Evolutionary conservation across 1,140 invertebrate genomes (phyloP), one percentile per base, ranked within the genome.

Genomic region (Cydia pomonella): DNA sequence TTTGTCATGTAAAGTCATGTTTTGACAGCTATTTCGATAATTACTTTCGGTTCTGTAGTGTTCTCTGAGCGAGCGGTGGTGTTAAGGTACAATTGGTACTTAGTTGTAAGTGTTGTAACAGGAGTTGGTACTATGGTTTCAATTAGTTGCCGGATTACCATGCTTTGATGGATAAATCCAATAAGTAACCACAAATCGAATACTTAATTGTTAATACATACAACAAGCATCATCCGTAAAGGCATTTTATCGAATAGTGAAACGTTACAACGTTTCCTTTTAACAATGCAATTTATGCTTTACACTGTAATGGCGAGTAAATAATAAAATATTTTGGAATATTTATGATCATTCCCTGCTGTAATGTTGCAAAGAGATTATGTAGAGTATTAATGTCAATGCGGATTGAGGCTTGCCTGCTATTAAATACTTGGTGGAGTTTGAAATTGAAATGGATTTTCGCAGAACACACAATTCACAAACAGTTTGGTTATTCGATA

Each of bases 401-500:
- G 41, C 21, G 25, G 63, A 69, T 21, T 38, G 18, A 69, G n/a
- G 29, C 64, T 41, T 38, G 10, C 16, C 16, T 38, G 64, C 25
- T 29, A 29, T 69, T 38, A n/a, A 41, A 69, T 69, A 69, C 33
- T 41, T 9, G 64, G 2, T 69, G 64, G 27, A 69, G 27, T n/a
- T 23, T 59, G 18, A n/a, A 66, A 29, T 33, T 12, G 27, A 59
- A 21, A 18, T 59, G 21, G 6, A 59, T 59, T 10, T 59, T 59
- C 47, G 7, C 59, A 27, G 27, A n/a, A 33, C 27, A 38, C 64
- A 38, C 64, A 41, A 69, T 69, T 38, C 29, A 33, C 64, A 69
- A 33, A 69, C n/a, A 33, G 64, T 69, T 69, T 18, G 64, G 64
- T 69, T 21, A 69, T 69, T 33, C 64, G 29, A 69, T 41, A 69